Evolutionary conservation across 1,140 invertebrate genomes (phyloP), one percentile per base, ranked within the genome.

Genomic region (Anastatus disparis): DNA sequence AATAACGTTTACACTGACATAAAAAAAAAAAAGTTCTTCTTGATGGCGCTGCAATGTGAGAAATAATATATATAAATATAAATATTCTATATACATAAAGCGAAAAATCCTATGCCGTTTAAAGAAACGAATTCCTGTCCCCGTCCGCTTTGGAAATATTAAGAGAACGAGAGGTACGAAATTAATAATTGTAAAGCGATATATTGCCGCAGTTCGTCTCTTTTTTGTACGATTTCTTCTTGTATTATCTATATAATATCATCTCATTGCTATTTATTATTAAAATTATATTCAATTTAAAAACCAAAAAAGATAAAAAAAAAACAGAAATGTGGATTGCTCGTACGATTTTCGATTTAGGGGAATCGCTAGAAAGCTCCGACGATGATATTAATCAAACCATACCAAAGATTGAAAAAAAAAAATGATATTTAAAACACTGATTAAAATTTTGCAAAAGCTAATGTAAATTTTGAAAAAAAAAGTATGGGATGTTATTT

Each of bases 311-410:
- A 38, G 38, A 20, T n/a, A n/a, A n/a, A n/a, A n/a, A n/a, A n/a
- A n/a, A n/a, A n/a, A n/a, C n/a, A n/a, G n/a, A n/a, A n/a, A n/a
- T 27, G 12, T 24, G 22, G 29, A 66, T 56, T 29, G 46, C 35
- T 56, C 38, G 40, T 59, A 59, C 55, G 27, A 59, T 52, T 58
- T 61, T 69, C 44, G 24, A 69, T 69, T 48, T 69, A 38, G 17
- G 40, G 42, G 48, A 65, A 56, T 46, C 17, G 22, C 38, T 8
- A 61, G 44, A 3, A 22, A 59, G 24, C 24, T 59, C n/a, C 48
- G 22, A 50, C 48, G 13, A 50, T 50, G 22, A n/a, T n/a, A n/a
- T n/a, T n/a, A n/a, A n/a, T n/a, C n/a, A n/a, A n/a, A n/a, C n/a
- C n/a, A n/a, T n/a, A n/a, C n/a, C n/a, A n/a, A n/a, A n/a, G n/a